phyloP scores from a whole-genome alignment of 2,113 vertebrate genomes.

The Nycticebus coucang region DNA sequence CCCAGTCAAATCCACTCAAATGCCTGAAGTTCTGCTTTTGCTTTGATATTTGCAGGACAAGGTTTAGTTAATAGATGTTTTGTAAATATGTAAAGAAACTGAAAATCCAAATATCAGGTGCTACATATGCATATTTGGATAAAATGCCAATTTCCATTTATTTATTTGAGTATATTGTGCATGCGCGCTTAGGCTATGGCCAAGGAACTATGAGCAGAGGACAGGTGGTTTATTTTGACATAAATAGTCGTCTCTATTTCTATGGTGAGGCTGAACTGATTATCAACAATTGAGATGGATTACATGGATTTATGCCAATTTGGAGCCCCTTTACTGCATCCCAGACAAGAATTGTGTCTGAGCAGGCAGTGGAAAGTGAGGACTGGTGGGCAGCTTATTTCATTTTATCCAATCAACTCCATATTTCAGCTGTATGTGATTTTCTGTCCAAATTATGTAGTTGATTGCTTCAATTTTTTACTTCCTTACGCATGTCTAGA shows the following conservation, averaged over 20 bases:
- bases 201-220: neutral
- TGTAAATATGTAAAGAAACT: constrained; percentile 20
- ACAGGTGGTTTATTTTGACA: neutral
- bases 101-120: neutral
- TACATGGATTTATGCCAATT: constrained; percentile 57
- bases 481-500: constrained; percentile 74
- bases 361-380: constrained; percentile 58
- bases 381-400: constrained; percentile 55
- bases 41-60: constrained; percentile 22
- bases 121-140: neutral
- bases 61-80: constrained; percentile 25
- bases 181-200: neutral
- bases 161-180: neutral
- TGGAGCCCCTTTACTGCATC: constrained; percentile 29
- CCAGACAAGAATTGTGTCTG: constrained; percentile 69
- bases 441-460: constrained; percentile 72
- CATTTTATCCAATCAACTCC: constrained; percentile 69
- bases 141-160: neutral
- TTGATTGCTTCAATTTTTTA: constrained; percentile 77
- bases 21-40: neutral
- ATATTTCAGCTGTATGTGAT: constrained; percentile 74
- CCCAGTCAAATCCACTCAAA: neutral
- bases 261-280: constrained; percentile 2
- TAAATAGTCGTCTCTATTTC: neutral
- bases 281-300: constrained; percentile 48